Base-by-base conservation (phyloP, 2,888 invertebrate genomes). In the Cryptus armator region DNA sequence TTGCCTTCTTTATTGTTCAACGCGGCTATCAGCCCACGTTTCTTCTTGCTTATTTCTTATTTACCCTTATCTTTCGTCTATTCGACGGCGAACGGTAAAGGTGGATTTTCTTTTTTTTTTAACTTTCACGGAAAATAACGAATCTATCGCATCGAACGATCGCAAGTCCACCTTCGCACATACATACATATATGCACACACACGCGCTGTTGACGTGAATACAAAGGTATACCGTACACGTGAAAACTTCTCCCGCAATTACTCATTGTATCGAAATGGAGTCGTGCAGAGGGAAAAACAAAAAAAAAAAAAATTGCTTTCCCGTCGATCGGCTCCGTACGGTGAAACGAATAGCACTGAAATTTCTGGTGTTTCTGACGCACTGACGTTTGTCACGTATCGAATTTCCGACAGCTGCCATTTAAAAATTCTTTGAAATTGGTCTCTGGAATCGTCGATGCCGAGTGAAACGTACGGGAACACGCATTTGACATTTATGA, bases 391-490 rank as follows among this genome's bases (percentile, higher is more conserved):
- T 44, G 46, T 74, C 78, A 68, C 32, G 51, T 74, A 67, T 74
- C 72, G 67, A 68, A 67, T 66, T 68, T 53, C 62, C 82, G 24
- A 62, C 59, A 62, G 37, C 43, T 62, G 78, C 66, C 72, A 78
- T 72, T 83, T 74, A 43, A 51, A 59, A 74, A 68, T 78, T 74
- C 59, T 83, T 78, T 43, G 67, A 19, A 71, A 78, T 78, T 62
- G 62, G 56, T 9, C 51, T 78, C 44, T n/a, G 14, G 29, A 46
- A 29, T n/a, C 9, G 64, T 71, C 19, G n/a, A 9, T 51, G 46
- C 10, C 32, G n/a, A 56, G 10, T 32, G 32, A 16, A 24, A 16
- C 67, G 10, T 59, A 16, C 16, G 14, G 9, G 56, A 24, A 83
- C 9, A 0, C n/a, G 24, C 44, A 67, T 16, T 74, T 29, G 74